phyloP scores from a whole-genome alignment of 2,797 vertebrate genomes.

The Pitangus sulphuratus region DNA sequence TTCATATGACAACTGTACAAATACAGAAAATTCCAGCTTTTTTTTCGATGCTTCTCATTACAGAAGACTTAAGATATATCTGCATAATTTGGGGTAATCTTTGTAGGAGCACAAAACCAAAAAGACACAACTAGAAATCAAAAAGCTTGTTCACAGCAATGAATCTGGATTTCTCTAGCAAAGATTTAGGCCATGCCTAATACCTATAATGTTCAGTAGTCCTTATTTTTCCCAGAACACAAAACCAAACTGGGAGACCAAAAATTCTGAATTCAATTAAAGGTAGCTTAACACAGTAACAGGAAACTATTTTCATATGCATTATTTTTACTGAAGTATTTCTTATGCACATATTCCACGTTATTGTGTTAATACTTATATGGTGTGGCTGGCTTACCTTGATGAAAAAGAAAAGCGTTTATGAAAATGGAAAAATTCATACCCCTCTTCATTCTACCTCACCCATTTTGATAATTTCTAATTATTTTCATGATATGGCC shows the following conservation, averaged over 20 bases:
- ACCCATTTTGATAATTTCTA: conserved; percentile 22
- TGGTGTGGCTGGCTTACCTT: background rate
- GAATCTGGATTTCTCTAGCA: background rate
- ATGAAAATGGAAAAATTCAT: background rate
- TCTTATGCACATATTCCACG: background rate
- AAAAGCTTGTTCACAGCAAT: background rate
- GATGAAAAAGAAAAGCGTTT: background rate
- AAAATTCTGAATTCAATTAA: background rate
- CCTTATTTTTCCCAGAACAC: background rate
- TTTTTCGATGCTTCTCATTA: background rate
- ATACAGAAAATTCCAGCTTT: background rate
- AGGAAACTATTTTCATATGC: background rate
- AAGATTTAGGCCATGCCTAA: background rate
- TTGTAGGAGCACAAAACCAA: background rate
- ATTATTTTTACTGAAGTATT: background rate
- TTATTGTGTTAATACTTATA: background rate
- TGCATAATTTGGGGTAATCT: background rate
- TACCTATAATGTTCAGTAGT: background rate
- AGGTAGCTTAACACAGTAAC: background rate
- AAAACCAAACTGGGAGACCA: background rate
- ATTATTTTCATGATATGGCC: conserved; percentile 29
- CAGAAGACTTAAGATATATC: background rate
- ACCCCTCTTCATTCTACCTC: background rate
- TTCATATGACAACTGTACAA: background rate
- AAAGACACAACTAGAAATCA: background rate